A percentile compares a stretch with the other conserved stretches of the same genome.
These are phyloP conservation scores for Drosophila maculinotata DNA, from an alignment of 2,888 invertebrate species.

Conservation along the genomic window DNA sequence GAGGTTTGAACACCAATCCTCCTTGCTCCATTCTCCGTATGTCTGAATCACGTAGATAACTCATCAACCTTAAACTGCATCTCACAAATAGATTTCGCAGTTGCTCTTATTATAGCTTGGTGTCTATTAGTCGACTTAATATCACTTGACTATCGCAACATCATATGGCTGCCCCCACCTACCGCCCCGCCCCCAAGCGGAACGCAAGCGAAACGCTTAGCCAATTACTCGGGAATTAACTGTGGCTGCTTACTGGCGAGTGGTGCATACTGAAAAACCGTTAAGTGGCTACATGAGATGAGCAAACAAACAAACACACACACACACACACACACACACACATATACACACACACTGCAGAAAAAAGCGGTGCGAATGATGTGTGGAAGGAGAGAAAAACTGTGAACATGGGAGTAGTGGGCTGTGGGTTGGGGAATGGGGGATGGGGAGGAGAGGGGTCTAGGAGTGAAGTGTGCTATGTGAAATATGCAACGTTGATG, in stretches of 20 bases:
- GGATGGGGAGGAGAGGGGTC: background rate
- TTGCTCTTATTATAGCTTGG: too few species aligned
- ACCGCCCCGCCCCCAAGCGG: too few species aligned
- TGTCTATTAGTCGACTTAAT: slow-evolving; percentile 17
- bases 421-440: too few species aligned
- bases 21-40: too few species aligned
- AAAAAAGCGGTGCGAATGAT: slow-evolving; percentile 39
- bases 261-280: slow-evolving; percentile 71
- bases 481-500: slow-evolving; percentile 73
- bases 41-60: too few species aligned
- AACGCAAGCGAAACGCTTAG: slow-evolving; percentile 76
- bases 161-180: too few species aligned
- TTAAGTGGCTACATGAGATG: slow-evolving; percentile 68
- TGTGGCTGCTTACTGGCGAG: slow-evolving; percentile 57
- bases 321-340: background rate
- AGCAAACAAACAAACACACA: slow-evolving; percentile 40
- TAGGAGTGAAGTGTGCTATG: slow-evolving; percentile 25
- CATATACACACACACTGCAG: slow-evolving; percentile 1
- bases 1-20: too few species aligned
- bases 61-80: too few species aligned
- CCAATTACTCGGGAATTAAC: slow-evolving; percentile 78
- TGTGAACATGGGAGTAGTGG: background rate
- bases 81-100: too few species aligned
- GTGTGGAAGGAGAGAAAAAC: slow-evolving; percentile 42
- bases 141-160: slow-evolving; percentile 44